These are phyloP conservation scores for Tubulanus polymorphus DNA, from an alignment of 2,888 invertebrate genomes.

Conservation along the genomic window DNA sequence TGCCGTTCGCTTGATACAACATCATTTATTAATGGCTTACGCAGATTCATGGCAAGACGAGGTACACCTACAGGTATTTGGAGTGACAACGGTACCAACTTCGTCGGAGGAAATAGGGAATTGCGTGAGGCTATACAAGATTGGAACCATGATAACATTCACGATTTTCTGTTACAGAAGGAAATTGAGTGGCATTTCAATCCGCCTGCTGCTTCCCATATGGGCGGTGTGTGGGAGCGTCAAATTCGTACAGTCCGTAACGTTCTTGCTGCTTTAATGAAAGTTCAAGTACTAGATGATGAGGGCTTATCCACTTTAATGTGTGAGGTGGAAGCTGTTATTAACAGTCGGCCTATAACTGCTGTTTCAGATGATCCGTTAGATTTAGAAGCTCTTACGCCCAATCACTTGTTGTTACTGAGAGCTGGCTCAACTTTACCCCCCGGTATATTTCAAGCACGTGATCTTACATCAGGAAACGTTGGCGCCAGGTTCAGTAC, in stretches of 20 bases:
- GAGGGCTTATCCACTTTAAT: neutral
- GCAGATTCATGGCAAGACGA: neutral
- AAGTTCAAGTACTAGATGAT: neutral
- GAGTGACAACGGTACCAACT: conserved; percentile 20
- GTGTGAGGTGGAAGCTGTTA: no score
- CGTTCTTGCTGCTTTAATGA: neutral
- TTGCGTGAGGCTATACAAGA: no score
- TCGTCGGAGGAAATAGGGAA: conserved; percentile 19
- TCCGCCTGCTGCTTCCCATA: no score
- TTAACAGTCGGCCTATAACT: conserved; percentile 4
- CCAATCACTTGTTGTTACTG: conserved; percentile 34
- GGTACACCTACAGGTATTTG: neutral
- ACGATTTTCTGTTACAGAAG: neutral
- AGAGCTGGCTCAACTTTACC: neutral
- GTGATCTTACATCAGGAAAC: neutral
- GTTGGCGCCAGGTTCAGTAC: neutral
- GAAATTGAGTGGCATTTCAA: conserved; percentile 8
- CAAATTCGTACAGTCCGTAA: neutral
- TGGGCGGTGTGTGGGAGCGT: conserved; percentile 4
- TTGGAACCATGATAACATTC: conserved; percentile 4
- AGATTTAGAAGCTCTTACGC: conserved; percentile 21
- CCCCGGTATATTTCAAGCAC: neutral
- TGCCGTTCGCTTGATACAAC: conserved; percentile 1
- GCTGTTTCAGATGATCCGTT: conserved; percentile 9
- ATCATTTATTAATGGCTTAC: conserved; percentile 3